Conservation (phyloP, 1,140 invertebrate genomes). For the Heliconius hermathena region DNA sequence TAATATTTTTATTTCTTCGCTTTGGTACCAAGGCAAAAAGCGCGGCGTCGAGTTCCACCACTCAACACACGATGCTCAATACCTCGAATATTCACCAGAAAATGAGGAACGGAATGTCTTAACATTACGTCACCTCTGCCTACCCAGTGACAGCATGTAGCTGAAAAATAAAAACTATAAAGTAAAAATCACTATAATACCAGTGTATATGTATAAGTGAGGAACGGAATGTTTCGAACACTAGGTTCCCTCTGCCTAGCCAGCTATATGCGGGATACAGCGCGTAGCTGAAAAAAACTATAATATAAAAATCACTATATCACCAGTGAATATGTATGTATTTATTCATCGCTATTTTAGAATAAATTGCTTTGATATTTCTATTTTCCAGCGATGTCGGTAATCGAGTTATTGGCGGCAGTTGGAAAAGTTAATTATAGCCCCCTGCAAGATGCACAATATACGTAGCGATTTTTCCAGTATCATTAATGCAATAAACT, state of each 20-base stretch:
- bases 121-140: too few relatives aligned
- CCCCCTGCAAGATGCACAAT: slow-evolving; percentile 8
- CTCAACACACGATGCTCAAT: too few relatives aligned
- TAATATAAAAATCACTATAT: neutral
- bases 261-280: too few relatives aligned
- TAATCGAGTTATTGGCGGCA: slow-evolving; percentile 10
- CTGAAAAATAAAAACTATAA: neutral
- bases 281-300: neutral
- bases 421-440: slow-evolving; percentile 19
- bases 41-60: too few relatives aligned
- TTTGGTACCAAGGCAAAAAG: too few relatives aligned
- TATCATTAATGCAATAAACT: neutral
- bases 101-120: too few relatives aligned
- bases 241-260: too few relatives aligned
- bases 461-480: slow-evolving; percentile 3
- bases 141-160: too few relatives aligned
- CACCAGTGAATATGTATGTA: neutral
- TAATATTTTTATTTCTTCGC: too few relatives aligned
- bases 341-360: neutral
- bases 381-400: neutral
- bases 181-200: neutral
- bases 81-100: too few relatives aligned
- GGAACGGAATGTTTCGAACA: too few relatives aligned
- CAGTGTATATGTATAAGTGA: neutral
- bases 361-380: slow-evolving; percentile 13